Base-by-base conservation (phyloP, 2,797 vertebrate species). In the Luscinia luscinia region DNA sequence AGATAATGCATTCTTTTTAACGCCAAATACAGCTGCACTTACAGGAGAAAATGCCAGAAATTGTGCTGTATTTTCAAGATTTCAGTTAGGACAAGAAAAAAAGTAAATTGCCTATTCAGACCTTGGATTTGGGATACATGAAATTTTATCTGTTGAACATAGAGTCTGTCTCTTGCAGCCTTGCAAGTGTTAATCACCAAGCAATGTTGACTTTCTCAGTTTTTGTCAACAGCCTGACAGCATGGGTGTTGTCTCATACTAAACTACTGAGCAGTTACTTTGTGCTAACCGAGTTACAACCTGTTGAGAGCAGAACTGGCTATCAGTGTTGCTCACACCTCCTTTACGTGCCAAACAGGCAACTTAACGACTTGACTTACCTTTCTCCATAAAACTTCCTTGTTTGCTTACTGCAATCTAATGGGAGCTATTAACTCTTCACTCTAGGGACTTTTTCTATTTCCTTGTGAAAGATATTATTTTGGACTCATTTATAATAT, bases 71-170 rank as follows among this genome's bases (percentile, higher is more conserved):
- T 87, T 93, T 94, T 73, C 28, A 76, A 59, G 48, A 63, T 63
- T 46, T 23, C 2, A 3, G 1, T 54, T 58, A 38, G 36, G n/a
- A 32, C 13, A 57, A 73, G 55, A 1, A 2, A 1, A 2, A 45
- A 91, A 62, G 24, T 40, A 62, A 84, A 7, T 15, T 16, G 6
- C 24, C 14, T 5, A 13, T 38, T 84, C 16, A 54, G 32, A 30
- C 63, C 9, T 52, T 87, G 63, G 15, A 30, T 57, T 68, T 66
- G 10, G 18, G 59, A 20, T 9, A 0, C 40, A 11, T 52, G 12
- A 18, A 0, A 45, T 72, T 38, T 36, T 58, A 32, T 40, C 74
- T 51, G 9, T 51, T 77, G 34, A 67, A 36, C 16, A 4, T 22
- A 3, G 0, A 85, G 27, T 19, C 30, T 61, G 17, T 34, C 23